Percentiles rank a stretch among this genome's conserved stretches.
phyloP scores from a whole-genome alignment of 2,797 vertebrate species.

The Sebastiscus albofasciatus region DNA sequence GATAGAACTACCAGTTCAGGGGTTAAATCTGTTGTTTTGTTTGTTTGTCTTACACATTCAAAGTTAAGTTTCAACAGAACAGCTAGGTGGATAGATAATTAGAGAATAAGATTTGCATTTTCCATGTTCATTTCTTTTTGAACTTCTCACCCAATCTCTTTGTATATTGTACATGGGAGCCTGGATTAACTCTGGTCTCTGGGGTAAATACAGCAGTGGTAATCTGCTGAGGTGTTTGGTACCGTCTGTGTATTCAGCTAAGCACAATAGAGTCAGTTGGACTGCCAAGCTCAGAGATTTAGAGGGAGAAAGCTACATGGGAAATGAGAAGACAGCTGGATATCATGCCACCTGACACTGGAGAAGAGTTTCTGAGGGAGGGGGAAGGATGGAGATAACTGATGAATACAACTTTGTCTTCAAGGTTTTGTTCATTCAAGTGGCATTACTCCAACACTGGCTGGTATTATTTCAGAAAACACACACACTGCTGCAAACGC shows the following conservation, averaged over 20 bases:
- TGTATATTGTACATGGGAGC: neutral
- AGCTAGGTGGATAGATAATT: neutral
- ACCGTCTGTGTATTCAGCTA: slow-evolving; percentile 16
- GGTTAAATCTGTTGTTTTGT: neutral
- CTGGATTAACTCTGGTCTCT: slow-evolving; percentile 21
- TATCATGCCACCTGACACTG: neutral
- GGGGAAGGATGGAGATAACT: slow-evolving; percentile 1
- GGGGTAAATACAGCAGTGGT: slow-evolving; percentile 26
- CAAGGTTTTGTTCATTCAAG: slow-evolving; percentile 33
- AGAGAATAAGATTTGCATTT: neutral
- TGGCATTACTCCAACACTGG: neutral
- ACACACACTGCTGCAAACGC: neutral
- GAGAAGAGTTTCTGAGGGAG: neutral
- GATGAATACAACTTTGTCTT: slow-evolving; percentile 17
- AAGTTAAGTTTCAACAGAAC: neutral
- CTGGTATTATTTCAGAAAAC: neutral
- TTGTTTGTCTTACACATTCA: neutral
- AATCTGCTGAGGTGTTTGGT: slow-evolving; percentile 20
- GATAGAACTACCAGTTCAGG: neutral
- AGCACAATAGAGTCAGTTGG: slow-evolving; percentile 28
- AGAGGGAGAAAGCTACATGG: slow-evolving; percentile 16
- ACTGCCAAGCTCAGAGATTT: neutral
- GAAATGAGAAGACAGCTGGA: slow-evolving; percentile 19
- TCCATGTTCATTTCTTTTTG: neutral
- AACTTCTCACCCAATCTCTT: neutral